These are phyloP conservation scores for Phocoena phocoena DNA, from an alignment of 2,113 vertebrate species.

Conservation along the genomic window DNA sequence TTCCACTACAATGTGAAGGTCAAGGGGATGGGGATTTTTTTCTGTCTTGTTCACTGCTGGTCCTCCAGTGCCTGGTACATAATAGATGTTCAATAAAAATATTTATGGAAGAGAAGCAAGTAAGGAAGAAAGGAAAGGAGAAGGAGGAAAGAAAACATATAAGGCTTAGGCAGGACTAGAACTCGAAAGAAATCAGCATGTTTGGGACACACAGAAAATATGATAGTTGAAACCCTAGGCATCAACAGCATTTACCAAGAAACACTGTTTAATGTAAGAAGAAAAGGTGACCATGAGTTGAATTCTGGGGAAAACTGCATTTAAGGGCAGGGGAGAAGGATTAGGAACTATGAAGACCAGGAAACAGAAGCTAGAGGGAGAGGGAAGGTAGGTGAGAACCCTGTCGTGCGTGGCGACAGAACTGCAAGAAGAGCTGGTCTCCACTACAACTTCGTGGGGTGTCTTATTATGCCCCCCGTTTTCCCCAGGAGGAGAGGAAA, in stretches of 20 bases:
- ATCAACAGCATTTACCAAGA: not conserved
- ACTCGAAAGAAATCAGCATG: not conserved
- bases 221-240: not conserved
- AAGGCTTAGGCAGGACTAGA: not conserved
- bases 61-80: not conserved
- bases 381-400: not conserved
- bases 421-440: not conserved
- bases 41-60: not conserved
- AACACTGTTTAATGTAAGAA: not conserved
- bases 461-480: not conserved
- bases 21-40: not conserved
- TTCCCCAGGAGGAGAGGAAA: not conserved
- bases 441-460: not conserved
- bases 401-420: accelerated
- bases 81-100: not conserved
- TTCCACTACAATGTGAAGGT: not conserved
- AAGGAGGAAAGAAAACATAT: not conserved
- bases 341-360: not conserved
- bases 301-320: not conserved
- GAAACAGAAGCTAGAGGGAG: not conserved
- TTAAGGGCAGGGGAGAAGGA: not conserved
- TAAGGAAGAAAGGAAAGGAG: not conserved
- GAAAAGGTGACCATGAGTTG: not conserved
- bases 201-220: not conserved
- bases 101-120: not conserved